A percentile compares a stretch with the other conserved stretches of the same genome.
These are phyloP conservation scores for Sycophaga agraensis DNA, from an alignment of 1,140 invertebrate species.

Conservation along the genomic window DNA sequence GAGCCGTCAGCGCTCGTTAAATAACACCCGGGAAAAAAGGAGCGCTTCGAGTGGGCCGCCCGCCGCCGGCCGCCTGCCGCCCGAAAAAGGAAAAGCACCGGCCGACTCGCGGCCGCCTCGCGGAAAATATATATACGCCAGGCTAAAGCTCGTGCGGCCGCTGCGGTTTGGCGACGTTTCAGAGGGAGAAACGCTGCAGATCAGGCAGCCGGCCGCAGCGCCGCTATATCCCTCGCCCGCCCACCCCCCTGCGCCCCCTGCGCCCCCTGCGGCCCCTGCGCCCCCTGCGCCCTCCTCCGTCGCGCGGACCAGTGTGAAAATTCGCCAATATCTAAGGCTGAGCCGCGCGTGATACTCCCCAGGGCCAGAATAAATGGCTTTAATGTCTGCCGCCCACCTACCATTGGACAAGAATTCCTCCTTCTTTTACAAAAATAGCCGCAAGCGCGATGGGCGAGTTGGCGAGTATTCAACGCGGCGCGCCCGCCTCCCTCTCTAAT, in stretches of 20 bases:
- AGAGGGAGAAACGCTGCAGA: not conserved
- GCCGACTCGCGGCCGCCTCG: not conserved
- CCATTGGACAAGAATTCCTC: no score
- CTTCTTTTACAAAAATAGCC: not conserved
- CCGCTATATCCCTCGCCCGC: not conserved
- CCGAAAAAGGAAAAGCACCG: no score
- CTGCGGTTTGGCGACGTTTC: constrained; percentile 47
- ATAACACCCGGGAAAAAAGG: constrained; percentile 1
- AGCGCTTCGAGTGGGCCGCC: no score
- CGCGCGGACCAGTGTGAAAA: not conserved
- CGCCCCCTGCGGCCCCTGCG: no score
- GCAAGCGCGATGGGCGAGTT: not conserved
- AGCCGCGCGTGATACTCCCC: not conserved
- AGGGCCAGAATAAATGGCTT: no score
- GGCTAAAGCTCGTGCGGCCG: constrained; percentile 34
- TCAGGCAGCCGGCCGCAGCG: not conserved
- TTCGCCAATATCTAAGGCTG: not conserved
- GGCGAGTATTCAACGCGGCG: no score
- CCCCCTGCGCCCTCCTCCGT: no score
- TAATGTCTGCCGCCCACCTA: no score
- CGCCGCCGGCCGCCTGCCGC: no score
- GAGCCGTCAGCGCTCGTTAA: constrained; percentile 2
- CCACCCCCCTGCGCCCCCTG: no score
- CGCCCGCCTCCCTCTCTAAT: no score
- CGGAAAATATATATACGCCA: constrained; percentile 3